A percentile compares a stretch with the other conserved stretches of the same genome.
Evolutionary conservation across 2,113 vertebrate species (phyloP).

Genomic region (Actenoides lindsayi): DNA sequence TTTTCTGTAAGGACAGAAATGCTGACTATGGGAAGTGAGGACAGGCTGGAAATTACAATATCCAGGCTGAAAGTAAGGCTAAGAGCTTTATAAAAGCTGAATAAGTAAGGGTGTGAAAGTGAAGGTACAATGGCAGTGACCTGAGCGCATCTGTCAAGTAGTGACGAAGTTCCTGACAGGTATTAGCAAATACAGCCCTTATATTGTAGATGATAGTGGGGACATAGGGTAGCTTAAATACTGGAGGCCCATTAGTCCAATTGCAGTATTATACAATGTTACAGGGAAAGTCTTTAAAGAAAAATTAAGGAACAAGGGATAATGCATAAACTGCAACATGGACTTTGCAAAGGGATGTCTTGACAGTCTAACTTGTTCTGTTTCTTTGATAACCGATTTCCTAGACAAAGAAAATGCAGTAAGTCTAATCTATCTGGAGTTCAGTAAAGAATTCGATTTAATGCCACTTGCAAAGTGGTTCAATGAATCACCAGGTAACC

Average conservation of each 20-base stretch:
- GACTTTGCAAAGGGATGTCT: not conserved
- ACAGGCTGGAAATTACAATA: not conserved
- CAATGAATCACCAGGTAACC: not conserved
- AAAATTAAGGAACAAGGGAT: not conserved
- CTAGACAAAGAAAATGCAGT: not conserved
- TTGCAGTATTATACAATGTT: not conserved
- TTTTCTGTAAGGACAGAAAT: not conserved
- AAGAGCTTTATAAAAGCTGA: not conserved
- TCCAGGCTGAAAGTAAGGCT: not conserved
- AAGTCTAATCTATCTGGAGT: not conserved
- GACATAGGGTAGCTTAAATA: not conserved
- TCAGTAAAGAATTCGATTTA: not conserved
- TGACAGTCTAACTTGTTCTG: not conserved
- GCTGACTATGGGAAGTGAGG: not conserved
- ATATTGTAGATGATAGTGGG: not conserved
- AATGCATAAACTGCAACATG: not conserved
- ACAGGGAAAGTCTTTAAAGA: not conserved
- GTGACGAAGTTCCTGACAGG: not conserved
- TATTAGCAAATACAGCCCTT: not conserved
- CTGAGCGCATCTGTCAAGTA: not conserved
- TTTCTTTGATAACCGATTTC: not conserved
- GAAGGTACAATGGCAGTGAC: not conserved
- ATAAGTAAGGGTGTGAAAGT: not conserved
- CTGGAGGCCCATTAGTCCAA: accelerated
- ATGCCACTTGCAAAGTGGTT: not conserved